Percentiles rank a stretch among this genome's conserved stretches.
Evolutionary conservation across 2,797 vertebrate genomes (phyloP).

Genomic region (Antrozous pallidus): DNA sequence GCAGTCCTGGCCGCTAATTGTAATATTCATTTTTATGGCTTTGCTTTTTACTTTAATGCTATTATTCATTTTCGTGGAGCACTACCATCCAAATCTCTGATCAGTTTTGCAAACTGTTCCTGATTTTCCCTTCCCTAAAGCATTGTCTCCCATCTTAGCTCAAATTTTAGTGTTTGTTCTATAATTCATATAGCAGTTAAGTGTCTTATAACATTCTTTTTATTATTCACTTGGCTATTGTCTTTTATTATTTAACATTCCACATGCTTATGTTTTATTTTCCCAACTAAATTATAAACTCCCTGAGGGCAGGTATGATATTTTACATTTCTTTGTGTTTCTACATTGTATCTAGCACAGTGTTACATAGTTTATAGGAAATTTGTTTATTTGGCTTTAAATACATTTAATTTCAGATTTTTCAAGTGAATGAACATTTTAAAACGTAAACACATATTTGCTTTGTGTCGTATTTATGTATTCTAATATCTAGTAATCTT

Average conservation of each 20-base stretch:
- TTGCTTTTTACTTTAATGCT: background rate
- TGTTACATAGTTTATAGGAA: conserved; percentile 54
- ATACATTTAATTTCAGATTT: conserved; percentile 59
- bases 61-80: background rate
- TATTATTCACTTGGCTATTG: conserved; percentile 55
- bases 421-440: conserved; percentile 53
- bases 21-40: conserved; percentile 2
- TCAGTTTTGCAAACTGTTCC: background rate
- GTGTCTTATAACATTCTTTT: conserved; percentile 53
- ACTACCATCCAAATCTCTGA: background rate
- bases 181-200: conserved; percentile 22
- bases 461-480: conserved; percentile 55
- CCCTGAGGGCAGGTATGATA: conserved; percentile 66
- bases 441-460: conserved; percentile 47
- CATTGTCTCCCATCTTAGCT: conserved; percentile 16
- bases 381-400: conserved; percentile 61
- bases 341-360: conserved; percentile 53
- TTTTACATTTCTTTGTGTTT: conserved; percentile 68
- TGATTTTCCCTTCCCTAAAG: conserved; percentile 8
- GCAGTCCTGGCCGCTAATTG: background rate
- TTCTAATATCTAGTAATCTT: conserved; percentile 60
- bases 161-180: conserved; percentile 49
- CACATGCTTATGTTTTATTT: conserved; percentile 69
- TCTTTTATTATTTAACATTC: conserved; percentile 67
- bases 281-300: conserved; percentile 71